phyloP scores from a whole-genome alignment of 2,888 invertebrate species.

The Andricus curvator region DNA sequence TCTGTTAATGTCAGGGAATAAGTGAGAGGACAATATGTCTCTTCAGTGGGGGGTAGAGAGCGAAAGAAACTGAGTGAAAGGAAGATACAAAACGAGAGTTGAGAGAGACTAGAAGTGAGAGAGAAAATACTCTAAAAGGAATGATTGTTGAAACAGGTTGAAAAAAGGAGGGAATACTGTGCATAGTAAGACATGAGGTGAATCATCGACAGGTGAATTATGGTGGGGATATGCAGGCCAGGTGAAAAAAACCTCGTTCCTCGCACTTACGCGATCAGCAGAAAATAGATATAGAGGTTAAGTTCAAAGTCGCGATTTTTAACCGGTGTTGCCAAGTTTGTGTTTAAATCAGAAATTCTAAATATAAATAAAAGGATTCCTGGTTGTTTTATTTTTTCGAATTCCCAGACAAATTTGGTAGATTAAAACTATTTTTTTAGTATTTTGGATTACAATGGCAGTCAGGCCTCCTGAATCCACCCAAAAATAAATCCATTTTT shows the following conservation, averaged over 20 bases:
- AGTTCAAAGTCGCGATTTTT: neutral
- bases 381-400: neutral
- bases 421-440: too few species aligned
- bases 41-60: neutral
- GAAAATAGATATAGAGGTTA: neutral
- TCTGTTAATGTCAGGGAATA: constrained; percentile 1
- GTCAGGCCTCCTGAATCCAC: too few species aligned
- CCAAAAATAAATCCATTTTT: too few species aligned
- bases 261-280: neutral
- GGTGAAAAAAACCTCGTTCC: neutral
- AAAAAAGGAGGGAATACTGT: neutral
- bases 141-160: neutral
- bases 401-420: neutral
- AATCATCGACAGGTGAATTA: constrained; percentile 23
- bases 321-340: neutral
- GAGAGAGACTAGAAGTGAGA: neutral
- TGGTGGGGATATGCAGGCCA: neutral
- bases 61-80: neutral
- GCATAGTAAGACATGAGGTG: neutral
- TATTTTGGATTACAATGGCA: too few species aligned
- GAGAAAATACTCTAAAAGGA: neutral
- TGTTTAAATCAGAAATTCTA: neutral
- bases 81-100: neutral
- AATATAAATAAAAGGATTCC: neutral
- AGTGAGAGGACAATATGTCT: constrained; percentile 5